A percentile compares a stretch with the other conserved stretches of the same genome.
phyloP scores from a whole-genome alignment of 2,797 vertebrate genomes.

The Bufotes viridis region DNA sequence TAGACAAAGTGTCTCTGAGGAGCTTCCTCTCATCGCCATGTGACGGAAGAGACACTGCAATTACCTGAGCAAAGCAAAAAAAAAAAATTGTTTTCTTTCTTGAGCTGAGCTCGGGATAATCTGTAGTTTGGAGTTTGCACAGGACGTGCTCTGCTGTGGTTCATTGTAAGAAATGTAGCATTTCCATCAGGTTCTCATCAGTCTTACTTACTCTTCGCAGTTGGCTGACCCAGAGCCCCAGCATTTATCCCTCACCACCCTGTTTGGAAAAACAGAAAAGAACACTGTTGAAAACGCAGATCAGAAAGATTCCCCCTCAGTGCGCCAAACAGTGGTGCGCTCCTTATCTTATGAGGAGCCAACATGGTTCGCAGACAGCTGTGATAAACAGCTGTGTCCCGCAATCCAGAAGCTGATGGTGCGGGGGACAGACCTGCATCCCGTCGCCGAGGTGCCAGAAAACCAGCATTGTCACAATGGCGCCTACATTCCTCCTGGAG shows the following conservation, averaged over 20 bases:
- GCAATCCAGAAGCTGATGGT: constrained; percentile 94
- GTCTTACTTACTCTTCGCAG: constrained; percentile 63
- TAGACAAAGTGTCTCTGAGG: no score
- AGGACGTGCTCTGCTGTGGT: neutral
- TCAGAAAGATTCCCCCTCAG: constrained; percentile 60
- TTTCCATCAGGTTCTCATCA: no score
- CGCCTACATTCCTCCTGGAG: constrained; percentile 57
- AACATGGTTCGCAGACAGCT: neutral
- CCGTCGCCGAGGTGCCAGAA: constrained; percentile 83
- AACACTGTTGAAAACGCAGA: neutral
- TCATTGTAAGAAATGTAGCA: neutral
- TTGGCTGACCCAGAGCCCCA: constrained; percentile 74
- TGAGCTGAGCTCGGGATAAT: no score
- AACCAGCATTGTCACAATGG: constrained; percentile 79
- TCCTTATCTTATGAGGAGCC: constrained; percentile 86
- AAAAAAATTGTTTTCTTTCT: no score
- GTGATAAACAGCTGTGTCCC: constrained; percentile 83
- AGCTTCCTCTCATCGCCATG: no score
- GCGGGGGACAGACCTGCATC: constrained; percentile 78
- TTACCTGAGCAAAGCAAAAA: no score
- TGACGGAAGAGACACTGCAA: no score
- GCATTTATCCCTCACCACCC: constrained; percentile 81
- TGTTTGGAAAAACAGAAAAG: constrained; percentile 82
- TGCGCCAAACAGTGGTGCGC: constrained; percentile 77
- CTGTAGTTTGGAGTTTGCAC: no score